Percentiles rank a stretch among this genome's conserved stretches.
Evolutionary conservation across 2,888 invertebrate species (phyloP).

Genomic region (Eucera pruinosa): DNA sequence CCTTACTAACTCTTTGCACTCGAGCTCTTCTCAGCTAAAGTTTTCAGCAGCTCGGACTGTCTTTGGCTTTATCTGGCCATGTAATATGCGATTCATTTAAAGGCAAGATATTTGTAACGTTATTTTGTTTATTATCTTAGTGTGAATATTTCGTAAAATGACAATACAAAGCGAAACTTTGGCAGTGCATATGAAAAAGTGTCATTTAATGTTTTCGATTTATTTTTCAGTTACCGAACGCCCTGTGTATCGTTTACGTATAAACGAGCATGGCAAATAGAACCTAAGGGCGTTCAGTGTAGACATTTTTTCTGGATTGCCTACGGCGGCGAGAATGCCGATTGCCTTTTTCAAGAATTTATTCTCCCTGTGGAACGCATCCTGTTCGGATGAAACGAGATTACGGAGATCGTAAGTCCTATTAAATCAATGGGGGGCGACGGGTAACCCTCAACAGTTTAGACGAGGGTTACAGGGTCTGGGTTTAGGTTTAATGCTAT

Average conservation of each 20-base stretch:
- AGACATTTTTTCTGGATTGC: neutral
- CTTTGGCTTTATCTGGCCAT: too few species aligned
- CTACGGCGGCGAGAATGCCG: constrained; percentile 2
- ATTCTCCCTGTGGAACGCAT: neutral
- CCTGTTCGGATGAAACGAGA: neutral
- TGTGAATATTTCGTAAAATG: too few species aligned
- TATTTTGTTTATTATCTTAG: too few species aligned
- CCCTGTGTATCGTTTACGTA: neutral
- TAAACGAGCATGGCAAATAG: constrained; percentile 11
- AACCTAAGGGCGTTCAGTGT: neutral
- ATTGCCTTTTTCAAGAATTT: constrained; percentile 28
- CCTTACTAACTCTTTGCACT: too few species aligned
- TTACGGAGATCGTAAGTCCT: constrained; percentile 5
- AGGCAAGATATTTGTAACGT: too few species aligned
- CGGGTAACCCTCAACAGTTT: neutral
- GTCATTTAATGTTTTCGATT: too few species aligned
- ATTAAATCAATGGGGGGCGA: constrained; percentile 19
- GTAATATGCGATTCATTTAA: too few species aligned
- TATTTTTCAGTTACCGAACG: too few species aligned
- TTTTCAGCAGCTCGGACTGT: too few species aligned
- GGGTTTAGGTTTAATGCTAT: neutral
- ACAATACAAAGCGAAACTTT: too few species aligned
- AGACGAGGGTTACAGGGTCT: neutral
- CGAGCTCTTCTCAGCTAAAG: too few species aligned
- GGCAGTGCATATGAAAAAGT: too few species aligned